A percentile compares a stretch with the other conserved stretches of the same genome.
Conservation (phyloP, 2,113 vertebrate species). For the Hymenochirus boettgeri region DNA sequence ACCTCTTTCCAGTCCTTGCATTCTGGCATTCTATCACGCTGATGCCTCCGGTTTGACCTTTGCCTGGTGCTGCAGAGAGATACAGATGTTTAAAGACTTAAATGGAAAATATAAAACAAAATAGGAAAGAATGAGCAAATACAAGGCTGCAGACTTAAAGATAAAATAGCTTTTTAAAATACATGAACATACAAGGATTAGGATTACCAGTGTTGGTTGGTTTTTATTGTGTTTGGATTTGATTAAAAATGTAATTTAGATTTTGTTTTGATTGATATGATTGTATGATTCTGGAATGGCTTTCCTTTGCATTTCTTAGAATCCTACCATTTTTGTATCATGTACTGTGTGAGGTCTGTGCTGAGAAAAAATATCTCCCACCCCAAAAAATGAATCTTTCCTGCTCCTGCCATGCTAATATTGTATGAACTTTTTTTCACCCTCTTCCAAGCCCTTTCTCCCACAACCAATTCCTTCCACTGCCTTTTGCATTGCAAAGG, state of each 20-base stretch:
- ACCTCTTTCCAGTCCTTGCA: slow-evolving; percentile 91
- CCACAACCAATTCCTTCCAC: no score
- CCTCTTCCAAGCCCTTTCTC: background rate
- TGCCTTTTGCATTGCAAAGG: no score
- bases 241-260: background rate
- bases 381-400: background rate
- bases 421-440: no score
- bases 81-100: no score
- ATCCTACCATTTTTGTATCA: background rate
- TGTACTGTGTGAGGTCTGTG: background rate
- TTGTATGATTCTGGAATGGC: background rate
- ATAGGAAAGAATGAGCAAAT: background rate
- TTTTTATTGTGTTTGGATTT: background rate
- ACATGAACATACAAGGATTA: no score
- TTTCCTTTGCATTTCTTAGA: background rate
- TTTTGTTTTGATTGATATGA: background rate
- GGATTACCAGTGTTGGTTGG: no score
- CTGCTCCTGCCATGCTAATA: background rate
- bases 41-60: slow-evolving; percentile 53
- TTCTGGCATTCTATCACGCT: slow-evolving; percentile 71
- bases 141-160: background rate
- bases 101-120: no score
- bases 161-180: background rate
- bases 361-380: background rate
- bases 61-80: slow-evolving; percentile 17